A percentile compares a stretch with the other conserved stretches of the same genome.
Conservation (phyloP, 2,888 invertebrate genomes). For the Yponomeuta malinellus region DNA sequence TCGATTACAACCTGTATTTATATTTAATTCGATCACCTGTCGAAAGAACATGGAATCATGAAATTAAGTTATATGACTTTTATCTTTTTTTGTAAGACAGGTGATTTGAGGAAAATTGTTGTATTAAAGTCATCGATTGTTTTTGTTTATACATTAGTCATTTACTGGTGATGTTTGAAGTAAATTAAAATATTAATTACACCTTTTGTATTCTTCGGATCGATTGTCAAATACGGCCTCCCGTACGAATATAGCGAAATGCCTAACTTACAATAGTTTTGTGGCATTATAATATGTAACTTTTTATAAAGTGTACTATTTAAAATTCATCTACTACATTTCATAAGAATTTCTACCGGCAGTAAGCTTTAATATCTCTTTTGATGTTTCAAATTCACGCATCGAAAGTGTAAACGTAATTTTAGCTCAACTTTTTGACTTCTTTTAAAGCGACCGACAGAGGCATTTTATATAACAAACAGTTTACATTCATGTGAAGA, state of each 20-base stretch:
- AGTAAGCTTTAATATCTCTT: conserved; percentile 30
- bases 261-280: conserved; percentile 1
- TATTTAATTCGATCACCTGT: neutral
- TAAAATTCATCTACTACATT: conserved; percentile 17
- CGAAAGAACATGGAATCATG: neutral
- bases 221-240: neutral
- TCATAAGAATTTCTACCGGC: conserved; percentile 23
- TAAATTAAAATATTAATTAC: conserved; percentile 28
- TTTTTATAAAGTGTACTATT: conserved; percentile 14
- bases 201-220: conserved; percentile 12
- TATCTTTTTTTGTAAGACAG: neutral
- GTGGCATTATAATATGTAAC: conserved; percentile 1
- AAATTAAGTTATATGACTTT: neutral
- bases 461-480: neutral
- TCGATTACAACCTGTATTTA: neutral
- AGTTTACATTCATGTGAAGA: conserved; percentile 3
- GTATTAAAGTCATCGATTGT: conserved; percentile 14
- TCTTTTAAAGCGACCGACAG: neutral
- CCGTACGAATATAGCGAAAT: neutral
- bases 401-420: conserved; percentile 28
- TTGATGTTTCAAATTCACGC: conserved; percentile 27
- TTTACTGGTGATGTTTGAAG: conserved; percentile 30
- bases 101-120: conserved; percentile 1
- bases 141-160: conserved; percentile 13
- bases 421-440: conserved; percentile 6